phyloP scores from a whole-genome alignment of 1,140 invertebrate genomes.

The Steinernema feltiae region DNA sequence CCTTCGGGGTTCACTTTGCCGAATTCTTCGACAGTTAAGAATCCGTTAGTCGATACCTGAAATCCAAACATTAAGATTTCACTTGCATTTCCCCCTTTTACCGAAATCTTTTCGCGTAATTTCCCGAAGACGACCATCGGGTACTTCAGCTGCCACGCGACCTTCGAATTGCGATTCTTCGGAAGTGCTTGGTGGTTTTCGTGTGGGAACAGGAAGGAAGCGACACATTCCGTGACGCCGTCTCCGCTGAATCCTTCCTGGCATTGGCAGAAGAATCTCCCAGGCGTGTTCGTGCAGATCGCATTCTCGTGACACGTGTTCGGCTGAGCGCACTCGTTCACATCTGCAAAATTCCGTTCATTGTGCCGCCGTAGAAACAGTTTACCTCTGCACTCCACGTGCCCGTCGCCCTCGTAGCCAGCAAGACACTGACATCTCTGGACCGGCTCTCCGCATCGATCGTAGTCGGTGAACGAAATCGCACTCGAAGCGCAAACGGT shows the following conservation, averaged over 20 bases:
- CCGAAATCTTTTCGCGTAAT: constrained; percentile 41
- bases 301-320: constrained; percentile 75
- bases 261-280: constrained; percentile 85
- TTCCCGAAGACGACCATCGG: constrained; percentile 50
- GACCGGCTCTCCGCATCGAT: constrained; percentile 51
- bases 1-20: constrained; percentile 15
- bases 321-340: constrained; percentile 80
- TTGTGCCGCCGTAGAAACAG: too few relatives aligned
- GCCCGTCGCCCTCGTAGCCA: constrained; percentile 51
- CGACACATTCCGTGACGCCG: constrained; percentile 44
- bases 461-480: constrained; percentile 49
- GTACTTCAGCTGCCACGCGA: constrained; percentile 46
- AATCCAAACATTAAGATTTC: constrained; percentile 15
- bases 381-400: constrained; percentile 43
- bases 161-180: constrained; percentile 41
- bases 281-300: constrained; percentile 81
- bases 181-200: constrained; percentile 47
- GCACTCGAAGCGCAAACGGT: constrained; percentile 49
- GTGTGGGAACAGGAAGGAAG: constrained; percentile 51
- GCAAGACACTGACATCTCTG: constrained; percentile 52
- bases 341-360: constrained; percentile 68
- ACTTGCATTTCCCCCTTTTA: constrained; percentile 22
- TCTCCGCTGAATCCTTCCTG: constrained; percentile 47
- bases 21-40: constrained; percentile 46
- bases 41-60: constrained; percentile 51